phyloP scores from a whole-genome alignment of 1,140 invertebrate genomes.

The Euglossa dilemma region DNA sequence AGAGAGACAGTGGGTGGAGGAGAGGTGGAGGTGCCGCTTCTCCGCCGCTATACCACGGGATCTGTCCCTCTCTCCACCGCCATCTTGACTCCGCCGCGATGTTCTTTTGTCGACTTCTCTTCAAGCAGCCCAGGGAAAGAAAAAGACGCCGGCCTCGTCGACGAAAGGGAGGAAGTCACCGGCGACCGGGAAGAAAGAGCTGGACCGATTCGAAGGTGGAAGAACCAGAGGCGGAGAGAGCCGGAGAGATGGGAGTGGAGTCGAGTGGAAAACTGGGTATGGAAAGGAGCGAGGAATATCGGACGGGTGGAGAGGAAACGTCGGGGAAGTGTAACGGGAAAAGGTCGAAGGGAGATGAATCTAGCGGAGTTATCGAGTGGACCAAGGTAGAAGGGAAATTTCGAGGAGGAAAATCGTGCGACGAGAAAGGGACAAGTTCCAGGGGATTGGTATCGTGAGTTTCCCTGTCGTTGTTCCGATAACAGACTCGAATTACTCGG shows the following conservation, averaged over 20 bases:
- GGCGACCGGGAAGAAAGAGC: slow-evolving; percentile 13
- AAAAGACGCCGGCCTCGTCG: slow-evolving; percentile 63
- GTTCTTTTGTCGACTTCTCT: slow-evolving; percentile 75
- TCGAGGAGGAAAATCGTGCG: background rate
- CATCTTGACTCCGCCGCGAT: slow-evolving; percentile 78
- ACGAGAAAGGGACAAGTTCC: background rate
- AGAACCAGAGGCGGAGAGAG: background rate
- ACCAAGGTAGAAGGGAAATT: background rate
- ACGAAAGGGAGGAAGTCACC: slow-evolving; percentile 60
- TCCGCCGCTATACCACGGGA: slow-evolving; percentile 32
- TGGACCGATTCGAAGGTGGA: slow-evolving; percentile 7
- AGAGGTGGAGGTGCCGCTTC: slow-evolving; percentile 25
- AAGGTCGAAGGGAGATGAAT: background rate
- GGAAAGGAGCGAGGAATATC: background rate
- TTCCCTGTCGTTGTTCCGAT: background rate
- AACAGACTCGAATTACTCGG: background rate
- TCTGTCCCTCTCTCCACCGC: slow-evolving; percentile 57
- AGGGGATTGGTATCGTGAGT: background rate
- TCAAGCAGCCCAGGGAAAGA: slow-evolving; percentile 69
- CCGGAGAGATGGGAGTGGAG: background rate
- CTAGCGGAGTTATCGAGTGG: background rate
- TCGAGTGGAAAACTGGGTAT: slow-evolving; percentile 25
- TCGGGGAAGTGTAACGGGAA: slow-evolving; percentile 40
- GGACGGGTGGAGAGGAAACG: slow-evolving; percentile 45
- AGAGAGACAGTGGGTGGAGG: background rate